Percentiles rank a stretch among this genome's conserved stretches.
Evolutionary conservation across 2,797 vertebrate genomes (phyloP).

Genomic region (Dermochelys coriacea): DNA sequence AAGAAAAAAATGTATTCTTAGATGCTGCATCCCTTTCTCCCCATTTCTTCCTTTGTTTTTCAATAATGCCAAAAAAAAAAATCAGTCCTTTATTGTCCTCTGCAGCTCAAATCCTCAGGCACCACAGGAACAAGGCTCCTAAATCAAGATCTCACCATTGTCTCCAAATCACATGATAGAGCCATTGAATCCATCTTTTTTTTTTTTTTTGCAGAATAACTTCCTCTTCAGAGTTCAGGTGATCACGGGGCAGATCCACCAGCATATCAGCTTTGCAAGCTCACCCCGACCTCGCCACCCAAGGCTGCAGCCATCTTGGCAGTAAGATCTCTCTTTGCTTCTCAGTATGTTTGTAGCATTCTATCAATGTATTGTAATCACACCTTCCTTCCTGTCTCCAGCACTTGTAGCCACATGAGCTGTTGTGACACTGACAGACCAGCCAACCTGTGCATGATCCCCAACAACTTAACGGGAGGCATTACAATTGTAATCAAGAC

Average conservation of each 20-base stretch:
- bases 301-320: neutral
- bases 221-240: neutral
- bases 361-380: neutral
- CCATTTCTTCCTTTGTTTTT: slow-evolving; percentile 26
- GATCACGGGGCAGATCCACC: neutral
- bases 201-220: neutral
- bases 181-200: neutral
- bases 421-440: neutral
- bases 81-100: slow-evolving; percentile 5
- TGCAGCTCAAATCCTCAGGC: slow-evolving; percentile 28
- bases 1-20: neutral
- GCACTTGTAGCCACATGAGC: neutral
- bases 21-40: neutral
- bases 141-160: slow-evolving; percentile 53
- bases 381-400: neutral
- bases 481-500: too few relatives aligned
- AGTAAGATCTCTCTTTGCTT: neutral
- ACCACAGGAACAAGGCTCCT: neutral
- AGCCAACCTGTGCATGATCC: too few relatives aligned
- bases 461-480: too few relatives aligned
- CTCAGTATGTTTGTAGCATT: neutral
- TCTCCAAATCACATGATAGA: neutral
- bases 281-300: neutral
- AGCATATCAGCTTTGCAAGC: neutral
- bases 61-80: neutral